Percentiles rank a stretch among this genome's conserved stretches.
These are phyloP conservation scores for Campaea margaritaria DNA, from an alignment of 2,888 invertebrate genomes.

Conservation along the genomic window DNA sequence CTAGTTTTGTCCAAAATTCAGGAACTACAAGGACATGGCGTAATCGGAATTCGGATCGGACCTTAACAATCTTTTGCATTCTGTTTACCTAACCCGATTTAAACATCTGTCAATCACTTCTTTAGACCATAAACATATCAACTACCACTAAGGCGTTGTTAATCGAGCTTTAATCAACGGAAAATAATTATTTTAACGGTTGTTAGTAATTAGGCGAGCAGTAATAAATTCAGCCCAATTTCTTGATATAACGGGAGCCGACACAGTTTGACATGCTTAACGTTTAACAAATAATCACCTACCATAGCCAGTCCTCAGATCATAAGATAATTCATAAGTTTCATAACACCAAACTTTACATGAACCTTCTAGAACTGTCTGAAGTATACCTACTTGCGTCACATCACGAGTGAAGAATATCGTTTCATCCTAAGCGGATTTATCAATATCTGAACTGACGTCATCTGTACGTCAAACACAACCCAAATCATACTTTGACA, in stretches of 20 bases:
- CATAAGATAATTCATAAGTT: too few species aligned
- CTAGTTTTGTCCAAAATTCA: too few species aligned
- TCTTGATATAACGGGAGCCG: constrained; percentile 40
- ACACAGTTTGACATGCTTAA: constrained; percentile 33
- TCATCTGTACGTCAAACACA: constrained; percentile 21
- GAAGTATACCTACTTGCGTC: too few species aligned
- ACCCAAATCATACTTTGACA: constrained; percentile 1
- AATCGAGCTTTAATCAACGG: constrained; percentile 17
- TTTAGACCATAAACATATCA: background rate
- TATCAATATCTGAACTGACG: constrained; percentile 25
- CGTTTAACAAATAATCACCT: constrained; percentile 19
- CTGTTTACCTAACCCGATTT: background rate
- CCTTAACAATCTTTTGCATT: background rate
- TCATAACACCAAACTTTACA: too few species aligned
- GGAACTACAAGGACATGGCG: too few species aligned
- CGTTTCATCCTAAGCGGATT: constrained; percentile 13
- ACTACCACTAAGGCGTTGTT: too few species aligned
- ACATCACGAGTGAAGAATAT: background rate
- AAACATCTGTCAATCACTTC: constrained; percentile 3
- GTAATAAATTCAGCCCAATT: constrained; percentile 42
- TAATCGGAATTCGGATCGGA: background rate
- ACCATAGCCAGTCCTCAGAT: constrained; percentile 7
- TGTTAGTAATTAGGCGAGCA: constrained; percentile 2
- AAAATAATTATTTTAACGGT: constrained; percentile 22
- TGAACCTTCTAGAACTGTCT: too few species aligned